Evolutionary conservation across 2,113 vertebrate genomes (phyloP).

Genomic region (Mesembrinibis cayennensis): DNA sequence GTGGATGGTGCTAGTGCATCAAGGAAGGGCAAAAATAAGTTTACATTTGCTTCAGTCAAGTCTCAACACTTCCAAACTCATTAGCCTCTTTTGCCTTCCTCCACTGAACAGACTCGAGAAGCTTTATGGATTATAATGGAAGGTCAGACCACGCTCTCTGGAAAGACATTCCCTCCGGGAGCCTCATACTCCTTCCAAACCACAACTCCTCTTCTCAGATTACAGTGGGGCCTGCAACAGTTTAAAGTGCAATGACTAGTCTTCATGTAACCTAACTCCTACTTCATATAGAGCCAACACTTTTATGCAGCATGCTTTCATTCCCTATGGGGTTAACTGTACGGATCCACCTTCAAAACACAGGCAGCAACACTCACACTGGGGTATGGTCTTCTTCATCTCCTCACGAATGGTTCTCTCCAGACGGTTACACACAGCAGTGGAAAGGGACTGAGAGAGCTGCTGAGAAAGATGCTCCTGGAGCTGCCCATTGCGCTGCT

Average conservation of each 20-base stretch:
- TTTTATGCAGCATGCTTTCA: rapidly evolving
- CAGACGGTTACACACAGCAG: constrained; percentile 83
- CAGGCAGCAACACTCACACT: constrained; percentile 79
- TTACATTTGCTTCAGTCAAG: background rate
- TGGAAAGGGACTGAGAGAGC: constrained; percentile 85
- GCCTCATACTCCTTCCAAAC: background rate
- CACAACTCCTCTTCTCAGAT: background rate
- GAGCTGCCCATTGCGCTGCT: constrained; percentile 86
- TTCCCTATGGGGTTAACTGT: rapidly evolving
- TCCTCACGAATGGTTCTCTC: constrained; percentile 94
- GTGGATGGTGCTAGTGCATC: rapidly evolving
- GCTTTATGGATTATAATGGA: background rate
- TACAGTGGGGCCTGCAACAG: background rate
- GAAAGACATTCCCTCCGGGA: background rate
- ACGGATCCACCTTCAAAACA: background rate
- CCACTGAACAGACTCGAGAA: background rate
- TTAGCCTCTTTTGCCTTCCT: background rate
- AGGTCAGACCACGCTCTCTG: background rate
- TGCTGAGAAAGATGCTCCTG: constrained; percentile 93
- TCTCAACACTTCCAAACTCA: background rate
- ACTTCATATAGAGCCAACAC: rapidly evolving
- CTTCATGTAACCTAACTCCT: background rate
- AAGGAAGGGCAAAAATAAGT: background rate
- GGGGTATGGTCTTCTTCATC: constrained; percentile 92
- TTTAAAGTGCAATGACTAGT: background rate